Conservation (phyloP, 2,888 invertebrate species). For the Cactoblastis cactorum region DNA sequence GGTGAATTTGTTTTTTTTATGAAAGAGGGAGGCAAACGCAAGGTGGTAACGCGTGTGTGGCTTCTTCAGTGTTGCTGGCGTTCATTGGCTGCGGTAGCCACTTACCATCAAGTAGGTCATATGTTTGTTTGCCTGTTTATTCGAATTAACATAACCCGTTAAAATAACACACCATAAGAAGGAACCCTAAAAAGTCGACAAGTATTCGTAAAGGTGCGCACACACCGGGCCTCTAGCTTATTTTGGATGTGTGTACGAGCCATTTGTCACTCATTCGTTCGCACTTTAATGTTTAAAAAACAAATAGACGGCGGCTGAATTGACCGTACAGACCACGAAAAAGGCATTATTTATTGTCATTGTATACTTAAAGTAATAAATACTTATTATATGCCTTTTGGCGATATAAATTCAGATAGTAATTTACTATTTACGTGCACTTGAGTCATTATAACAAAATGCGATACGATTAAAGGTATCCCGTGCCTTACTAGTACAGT, state of each 20-base stretch:
- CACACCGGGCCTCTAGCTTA: constrained; percentile 3
- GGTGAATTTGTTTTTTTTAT: background rate
- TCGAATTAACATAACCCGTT: too few relatives aligned
- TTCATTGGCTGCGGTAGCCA: too few relatives aligned
- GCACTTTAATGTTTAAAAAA: constrained; percentile 1
- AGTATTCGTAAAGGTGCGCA: constrained; percentile 7
- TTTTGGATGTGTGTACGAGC: constrained; percentile 3
- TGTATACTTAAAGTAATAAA: background rate
- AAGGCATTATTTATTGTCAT: constrained; percentile 7
- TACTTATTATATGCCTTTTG: background rate
- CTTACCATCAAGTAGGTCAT: too few relatives aligned
- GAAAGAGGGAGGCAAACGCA: too few relatives aligned
- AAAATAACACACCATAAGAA: background rate
- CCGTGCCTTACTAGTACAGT: too few relatives aligned
- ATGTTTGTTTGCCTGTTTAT: too few relatives aligned
- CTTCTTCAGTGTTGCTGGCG: too few relatives aligned
- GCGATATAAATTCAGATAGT: too few relatives aligned
- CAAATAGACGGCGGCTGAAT: background rate
- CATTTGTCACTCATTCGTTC: constrained; percentile 9
- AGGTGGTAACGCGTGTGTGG: too few relatives aligned
- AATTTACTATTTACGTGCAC: too few relatives aligned
- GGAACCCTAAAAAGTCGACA: background rate
- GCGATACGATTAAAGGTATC: too few relatives aligned
- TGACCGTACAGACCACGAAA: background rate
- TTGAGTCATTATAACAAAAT: too few relatives aligned